phyloP scores from a whole-genome alignment of 2,797 vertebrate species.

The Dallia pectoralis region DNA sequence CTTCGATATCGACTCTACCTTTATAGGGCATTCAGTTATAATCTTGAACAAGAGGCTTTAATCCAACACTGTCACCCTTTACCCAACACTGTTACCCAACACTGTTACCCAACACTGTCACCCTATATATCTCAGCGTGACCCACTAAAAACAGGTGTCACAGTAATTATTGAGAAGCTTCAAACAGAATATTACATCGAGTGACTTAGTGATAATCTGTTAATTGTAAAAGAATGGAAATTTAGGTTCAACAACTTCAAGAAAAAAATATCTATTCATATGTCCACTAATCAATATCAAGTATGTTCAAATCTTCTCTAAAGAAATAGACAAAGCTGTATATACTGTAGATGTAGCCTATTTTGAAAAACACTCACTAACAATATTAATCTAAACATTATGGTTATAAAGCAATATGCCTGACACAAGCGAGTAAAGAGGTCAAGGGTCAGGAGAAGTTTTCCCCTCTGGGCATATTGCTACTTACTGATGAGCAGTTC shows the following conservation, averaged over 20 bases:
- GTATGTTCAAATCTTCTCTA: background rate
- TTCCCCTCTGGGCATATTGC: background rate
- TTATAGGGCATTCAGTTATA: too few species aligned
- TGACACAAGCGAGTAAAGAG: background rate
- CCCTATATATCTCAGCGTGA: background rate
- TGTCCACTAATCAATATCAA: background rate
- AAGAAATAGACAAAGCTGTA: background rate
- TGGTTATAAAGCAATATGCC: background rate
- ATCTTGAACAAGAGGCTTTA: too few species aligned
- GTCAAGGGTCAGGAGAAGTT: background rate
- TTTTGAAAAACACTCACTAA: background rate
- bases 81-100: background rate
- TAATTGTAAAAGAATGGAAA: background rate
- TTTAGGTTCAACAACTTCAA: background rate
- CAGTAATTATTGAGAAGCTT: background rate
- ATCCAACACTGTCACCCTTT: conserved; percentile 15
- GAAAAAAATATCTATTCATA: background rate
- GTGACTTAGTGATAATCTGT: background rate
- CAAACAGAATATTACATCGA: background rate
- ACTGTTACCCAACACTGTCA: background rate
- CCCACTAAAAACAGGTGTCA: background rate
- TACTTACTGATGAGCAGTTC: background rate
- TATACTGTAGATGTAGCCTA: background rate
- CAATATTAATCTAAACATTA: background rate
- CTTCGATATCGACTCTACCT: too few species aligned